These are phyloP conservation scores for Ceriagrion tenellum DNA, from an alignment of 2,888 invertebrate genomes.

Conservation along the genomic window DNA sequence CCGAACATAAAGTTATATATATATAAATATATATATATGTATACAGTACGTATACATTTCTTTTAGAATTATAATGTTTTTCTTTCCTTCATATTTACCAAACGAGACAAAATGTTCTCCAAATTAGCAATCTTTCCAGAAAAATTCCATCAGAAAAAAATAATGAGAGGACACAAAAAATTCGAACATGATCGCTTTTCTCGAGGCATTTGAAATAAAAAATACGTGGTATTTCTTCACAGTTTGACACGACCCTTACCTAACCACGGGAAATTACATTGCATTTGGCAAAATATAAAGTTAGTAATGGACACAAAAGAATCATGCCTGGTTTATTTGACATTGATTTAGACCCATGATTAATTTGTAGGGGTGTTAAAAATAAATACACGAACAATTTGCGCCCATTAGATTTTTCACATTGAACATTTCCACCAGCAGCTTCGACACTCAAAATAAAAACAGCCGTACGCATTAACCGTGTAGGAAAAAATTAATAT, in stretches of 20 bases:
- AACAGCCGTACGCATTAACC: not conserved
- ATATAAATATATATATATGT: too few relatives aligned
- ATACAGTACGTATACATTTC: too few relatives aligned
- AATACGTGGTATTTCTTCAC: not conserved
- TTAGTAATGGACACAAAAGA: too few relatives aligned
- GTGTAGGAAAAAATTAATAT: not conserved
- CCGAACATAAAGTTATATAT: not conserved
- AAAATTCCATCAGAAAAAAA: not conserved
- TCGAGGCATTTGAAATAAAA: not conserved
- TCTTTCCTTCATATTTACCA: too few relatives aligned
- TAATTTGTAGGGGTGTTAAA: too few relatives aligned
- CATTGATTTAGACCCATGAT: too few relatives aligned
- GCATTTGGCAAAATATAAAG: too few relatives aligned
- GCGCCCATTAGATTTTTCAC: not conserved
- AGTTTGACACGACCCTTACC: not conserved
- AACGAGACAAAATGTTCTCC: not conserved
- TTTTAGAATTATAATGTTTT: too few relatives aligned
- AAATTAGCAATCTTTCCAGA: conserved; percentile 4
- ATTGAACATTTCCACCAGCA: not conserved
- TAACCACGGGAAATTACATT: too few relatives aligned
- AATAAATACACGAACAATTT: not conserved
- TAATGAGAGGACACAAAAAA: not conserved
- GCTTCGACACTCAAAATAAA: not conserved
- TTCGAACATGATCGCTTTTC: not conserved
- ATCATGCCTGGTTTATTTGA: too few relatives aligned